These are phyloP conservation scores for Phaethornis superciliosus DNA, from an alignment of 2,113 vertebrate genomes.

Conservation along the genomic window DNA sequence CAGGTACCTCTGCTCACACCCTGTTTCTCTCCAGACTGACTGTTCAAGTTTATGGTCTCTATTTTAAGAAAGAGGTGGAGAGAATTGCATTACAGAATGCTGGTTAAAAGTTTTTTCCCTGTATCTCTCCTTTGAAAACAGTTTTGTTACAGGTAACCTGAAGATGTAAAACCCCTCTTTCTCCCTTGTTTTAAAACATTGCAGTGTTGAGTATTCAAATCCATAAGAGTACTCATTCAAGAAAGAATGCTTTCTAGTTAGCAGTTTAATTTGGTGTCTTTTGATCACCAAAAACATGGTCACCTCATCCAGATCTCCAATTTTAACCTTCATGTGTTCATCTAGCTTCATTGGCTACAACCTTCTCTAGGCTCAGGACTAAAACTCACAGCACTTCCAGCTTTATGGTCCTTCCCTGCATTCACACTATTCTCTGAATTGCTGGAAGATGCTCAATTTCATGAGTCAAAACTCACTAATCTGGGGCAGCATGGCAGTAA, in stretches of 20 bases:
- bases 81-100: background rate
- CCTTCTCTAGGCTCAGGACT: background rate
- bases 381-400: background rate
- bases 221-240: background rate
- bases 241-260: background rate
- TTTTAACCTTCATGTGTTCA: background rate
- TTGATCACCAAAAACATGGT: background rate
- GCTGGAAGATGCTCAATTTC: background rate
- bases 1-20: background rate
- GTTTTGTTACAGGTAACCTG: background rate
- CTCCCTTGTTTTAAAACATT: background rate
- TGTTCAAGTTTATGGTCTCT: background rate
- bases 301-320: background rate
- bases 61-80: background rate
- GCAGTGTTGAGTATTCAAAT: background rate
- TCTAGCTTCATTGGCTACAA: background rate
- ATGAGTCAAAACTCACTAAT: background rate
- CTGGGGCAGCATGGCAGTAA: background rate
- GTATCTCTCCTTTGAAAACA: background rate
- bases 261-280: background rate
- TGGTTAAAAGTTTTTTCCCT: background rate
- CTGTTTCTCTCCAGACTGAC: background rate
- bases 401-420: background rate
- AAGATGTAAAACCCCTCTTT: background rate
- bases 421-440: background rate